Conservation (phyloP, 23 tunicate genomes). For the Diplosoma virens region DNA sequence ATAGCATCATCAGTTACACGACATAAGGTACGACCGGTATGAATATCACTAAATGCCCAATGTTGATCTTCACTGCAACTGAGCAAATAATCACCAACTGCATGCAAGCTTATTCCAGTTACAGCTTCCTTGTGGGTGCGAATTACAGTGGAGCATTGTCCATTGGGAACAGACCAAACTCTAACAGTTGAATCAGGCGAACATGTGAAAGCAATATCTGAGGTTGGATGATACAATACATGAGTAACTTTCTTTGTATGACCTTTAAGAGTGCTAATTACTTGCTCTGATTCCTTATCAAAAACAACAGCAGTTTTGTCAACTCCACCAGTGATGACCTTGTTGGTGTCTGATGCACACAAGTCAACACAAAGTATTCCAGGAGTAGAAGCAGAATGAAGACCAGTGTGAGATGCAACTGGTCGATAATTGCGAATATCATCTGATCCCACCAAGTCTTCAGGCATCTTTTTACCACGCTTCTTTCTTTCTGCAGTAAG, state of each 20-base stretch:
- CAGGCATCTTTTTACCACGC: conserved; percentile 93
- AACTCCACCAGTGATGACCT: conserved; percentile 94
- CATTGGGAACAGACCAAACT: conserved; percentile 83
- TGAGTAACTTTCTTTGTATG: conserved; percentile 73
- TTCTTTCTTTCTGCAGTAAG: conserved; percentile 92
- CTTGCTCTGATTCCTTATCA: conserved; percentile 76
- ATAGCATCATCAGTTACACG: conserved; percentile 86
- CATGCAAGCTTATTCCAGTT: conserved; percentile 92
- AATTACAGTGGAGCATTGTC: conserved; percentile 75
- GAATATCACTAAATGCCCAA: conserved; percentile 96
- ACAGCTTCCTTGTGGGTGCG: conserved; percentile 92
- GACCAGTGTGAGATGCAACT: conserved; percentile 90
- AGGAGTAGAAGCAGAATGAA: conserved; percentile 98
- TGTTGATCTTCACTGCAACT: conserved; percentile 87
- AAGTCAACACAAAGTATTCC: conserved; percentile 84
- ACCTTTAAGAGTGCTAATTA: conserved; percentile 89
- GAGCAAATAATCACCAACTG: conserved; percentile 83
- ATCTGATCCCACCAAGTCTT: conserved; percentile 68
- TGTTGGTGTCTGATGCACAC: conserved; percentile 75
- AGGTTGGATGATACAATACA: conserved; percentile 79
- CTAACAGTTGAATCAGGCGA: conserved; percentile 87
- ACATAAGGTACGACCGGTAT: conserved; percentile 68
- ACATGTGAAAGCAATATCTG: conserved; percentile 77
- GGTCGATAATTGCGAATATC: conserved; percentile 68
- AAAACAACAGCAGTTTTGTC: conserved; percentile 97